Percentiles rank a stretch among this genome's conserved stretches.
Conservation (phyloP, 2,888 invertebrate genomes). For the Glyphotaelius pellucidus region DNA sequence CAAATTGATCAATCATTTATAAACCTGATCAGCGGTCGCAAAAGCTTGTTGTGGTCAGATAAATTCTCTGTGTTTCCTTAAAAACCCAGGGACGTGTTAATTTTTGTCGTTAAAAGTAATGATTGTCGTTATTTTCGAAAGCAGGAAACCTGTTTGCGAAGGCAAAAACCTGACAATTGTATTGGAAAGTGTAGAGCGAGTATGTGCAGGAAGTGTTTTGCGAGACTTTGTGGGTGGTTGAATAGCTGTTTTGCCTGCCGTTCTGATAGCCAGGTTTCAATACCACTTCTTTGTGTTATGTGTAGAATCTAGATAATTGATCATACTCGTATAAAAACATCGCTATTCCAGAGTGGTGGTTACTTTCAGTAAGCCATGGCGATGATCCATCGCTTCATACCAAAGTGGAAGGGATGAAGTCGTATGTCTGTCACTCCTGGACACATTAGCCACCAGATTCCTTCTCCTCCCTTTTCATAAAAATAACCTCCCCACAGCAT, state of each 20-base stretch:
- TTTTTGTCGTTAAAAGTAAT: slow-evolving; percentile 45
- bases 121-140: slow-evolving; percentile 37
- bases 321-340: too few relatives aligned
- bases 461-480: too few relatives aligned
- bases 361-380: too few relatives aligned
- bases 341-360: too few relatives aligned
- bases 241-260: neutral
- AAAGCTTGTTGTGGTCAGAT: slow-evolving; percentile 17
- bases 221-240: neutral
- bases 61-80: slow-evolving; percentile 20
- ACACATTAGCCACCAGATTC: too few relatives aligned
- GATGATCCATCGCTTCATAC: too few relatives aligned
- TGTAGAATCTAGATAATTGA: too few relatives aligned
- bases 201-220: neutral
- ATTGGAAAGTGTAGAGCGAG: slow-evolving; percentile 6
- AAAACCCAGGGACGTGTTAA: slow-evolving; percentile 17
- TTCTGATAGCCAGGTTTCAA: neutral
- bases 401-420: too few relatives aligned
- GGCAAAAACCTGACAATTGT: slow-evolving; percentile 31
- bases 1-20: neutral
- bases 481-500: too few relatives aligned
- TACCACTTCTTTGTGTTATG: neutral
- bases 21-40: neutral
- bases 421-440: too few relatives aligned
- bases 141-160: slow-evolving; percentile 15